phyloP scores from a whole-genome alignment of 2,113 vertebrate genomes.

The Serilophus lunatus region DNA sequence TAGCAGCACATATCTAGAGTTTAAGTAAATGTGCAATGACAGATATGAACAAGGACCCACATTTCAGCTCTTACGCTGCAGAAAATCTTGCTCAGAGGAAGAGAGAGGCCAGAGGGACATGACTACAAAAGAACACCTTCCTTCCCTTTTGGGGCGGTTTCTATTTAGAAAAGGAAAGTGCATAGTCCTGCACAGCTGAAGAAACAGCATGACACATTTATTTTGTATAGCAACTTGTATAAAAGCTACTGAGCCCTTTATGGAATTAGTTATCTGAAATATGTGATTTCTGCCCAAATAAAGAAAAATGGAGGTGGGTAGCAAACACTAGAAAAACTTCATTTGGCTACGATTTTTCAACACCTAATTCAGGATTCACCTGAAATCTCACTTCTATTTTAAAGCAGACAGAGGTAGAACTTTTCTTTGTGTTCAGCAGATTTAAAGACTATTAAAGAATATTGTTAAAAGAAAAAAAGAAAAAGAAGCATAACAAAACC shows the following conservation, averaged over 20 bases:
- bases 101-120: not conserved
- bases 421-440: not conserved
- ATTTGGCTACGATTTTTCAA: not conserved
- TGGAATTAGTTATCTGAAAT: slow-evolving; percentile 7
- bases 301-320: not conserved
- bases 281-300: not conserved
- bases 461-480: not conserved
- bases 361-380: not conserved
- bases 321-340: not conserved
- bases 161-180: slow-evolving; percentile 48
- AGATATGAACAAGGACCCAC: not conserved
- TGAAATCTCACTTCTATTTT: not conserved
- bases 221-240: slow-evolving; percentile 5
- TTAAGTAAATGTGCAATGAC: not conserved
- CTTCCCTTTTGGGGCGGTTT: slow-evolving; percentile 26
- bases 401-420: not conserved
- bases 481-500: not conserved
- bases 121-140: not conserved
- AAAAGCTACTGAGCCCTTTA: not conserved
- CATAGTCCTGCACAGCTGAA: not conserved
- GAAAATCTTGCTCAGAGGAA: not conserved
- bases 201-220: slow-evolving; percentile 22
- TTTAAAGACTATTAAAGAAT: not conserved
- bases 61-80: not conserved
- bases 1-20: not conserved